Base-by-base conservation (phyloP, 2,888 invertebrate genomes). In the Polyploca ridens region DNA sequence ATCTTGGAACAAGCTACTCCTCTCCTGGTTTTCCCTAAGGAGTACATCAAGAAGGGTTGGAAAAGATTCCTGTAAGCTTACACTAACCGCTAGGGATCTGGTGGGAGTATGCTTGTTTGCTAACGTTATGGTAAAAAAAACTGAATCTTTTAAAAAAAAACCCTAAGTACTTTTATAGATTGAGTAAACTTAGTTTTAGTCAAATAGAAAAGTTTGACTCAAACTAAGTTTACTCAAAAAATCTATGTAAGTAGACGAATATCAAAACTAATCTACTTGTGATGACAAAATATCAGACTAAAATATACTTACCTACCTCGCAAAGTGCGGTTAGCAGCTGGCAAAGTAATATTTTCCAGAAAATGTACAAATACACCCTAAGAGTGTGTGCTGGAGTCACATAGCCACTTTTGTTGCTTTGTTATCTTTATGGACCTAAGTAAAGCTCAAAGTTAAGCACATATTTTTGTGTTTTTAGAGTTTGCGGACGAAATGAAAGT, bases 271-370 rank as follows among this genome's bases (percentile, higher is more conserved):
- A 27, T 61, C 41, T 8, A 41, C 11, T 19, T 27, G 6, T 19
- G 44, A 44, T 19, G 19, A 61, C 61, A 19, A 46, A 46, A 61
- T 61, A 27, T 41, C 16, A 38, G 11, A 41, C 35, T 38, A 60
- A 60, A 60, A 60, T 60, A 5, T 19, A 54, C 16, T 54, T 19
- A 54, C 19, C 54, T 8, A n/a, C 27, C 27, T 27, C 27, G 54
- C 68, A 66, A 65, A 68, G 67, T 63, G 68, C 61, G 66, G 68
- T 66, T 66, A 72, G 69, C 75, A 77, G 71, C 70, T 76, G 75
- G 66, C 65, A 65, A 63, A 63, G 68, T 70, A 68, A 71, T 70
- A 73, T 77, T 75, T 77, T 71, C 67, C 58, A 27, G 63, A 62
- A 63, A 71, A 73, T n/a, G 58, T 62, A 60, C 67, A 71, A 76